Evolutionary conservation across 2,113 vertebrate genomes (phyloP).

Genomic region (Ceyx melanurus): DNA sequence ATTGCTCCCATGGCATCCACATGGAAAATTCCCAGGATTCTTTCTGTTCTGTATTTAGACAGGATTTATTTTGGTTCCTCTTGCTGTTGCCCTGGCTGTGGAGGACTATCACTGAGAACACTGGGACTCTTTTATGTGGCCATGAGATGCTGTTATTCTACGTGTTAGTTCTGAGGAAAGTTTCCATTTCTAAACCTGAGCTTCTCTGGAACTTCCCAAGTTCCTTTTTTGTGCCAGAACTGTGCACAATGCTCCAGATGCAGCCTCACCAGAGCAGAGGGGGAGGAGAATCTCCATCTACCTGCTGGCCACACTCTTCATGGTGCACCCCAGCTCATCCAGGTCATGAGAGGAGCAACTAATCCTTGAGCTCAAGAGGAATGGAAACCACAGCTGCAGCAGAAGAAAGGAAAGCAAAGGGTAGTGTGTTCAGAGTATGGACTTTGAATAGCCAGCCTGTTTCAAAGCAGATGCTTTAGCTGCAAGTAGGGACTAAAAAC

Average conservation of each 20-base stretch:
- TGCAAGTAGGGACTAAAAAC: not conserved
- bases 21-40: slow-evolving; percentile 29
- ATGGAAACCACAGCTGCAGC: not conserved
- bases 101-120: not conserved
- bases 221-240: too few relatives aligned
- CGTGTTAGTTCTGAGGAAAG: not conserved
- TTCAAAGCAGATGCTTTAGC: not conserved
- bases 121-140: not conserved
- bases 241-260: too few relatives aligned
- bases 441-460: not conserved
- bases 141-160: not conserved
- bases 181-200: not conserved
- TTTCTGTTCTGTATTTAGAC: slow-evolving; percentile 8
- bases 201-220: not conserved
- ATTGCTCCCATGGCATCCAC: not conserved
- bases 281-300: too few relatives aligned
- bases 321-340: not conserved
- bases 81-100: not conserved
- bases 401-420: not conserved
- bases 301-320: too few relatives aligned
- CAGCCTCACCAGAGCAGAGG: too few relatives aligned
- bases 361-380: not conserved
- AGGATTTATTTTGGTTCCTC: not conserved
- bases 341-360: not conserved
- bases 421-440: not conserved